Evolutionary conservation across 2,797 vertebrate species (phyloP), one percentile per base, ranked within the genome.

Genomic region (Staurois parvus): DNA sequence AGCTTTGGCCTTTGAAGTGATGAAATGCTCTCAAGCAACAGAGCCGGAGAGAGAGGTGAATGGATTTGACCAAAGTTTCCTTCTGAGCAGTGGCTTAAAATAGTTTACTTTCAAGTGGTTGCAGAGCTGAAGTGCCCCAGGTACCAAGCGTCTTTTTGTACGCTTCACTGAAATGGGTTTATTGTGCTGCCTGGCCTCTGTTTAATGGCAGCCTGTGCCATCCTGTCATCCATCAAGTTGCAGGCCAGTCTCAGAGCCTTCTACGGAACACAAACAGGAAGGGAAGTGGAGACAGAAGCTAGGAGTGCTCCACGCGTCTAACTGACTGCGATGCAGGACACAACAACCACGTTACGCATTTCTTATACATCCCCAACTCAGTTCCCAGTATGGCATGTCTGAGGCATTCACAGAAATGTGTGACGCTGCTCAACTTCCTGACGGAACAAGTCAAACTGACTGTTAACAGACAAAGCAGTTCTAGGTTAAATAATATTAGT

Each of bases 381-480:
- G 74, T 88, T 90, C 84, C 52, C 32, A 76, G 81, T 72, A 80
- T 17, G 76, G 64, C 8, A 74, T 82, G 84, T 45, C 70, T 28
- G 11, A 81, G 81, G 72, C 68, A 83, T 89, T 86, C 87, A 87
- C 74, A 87, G 75, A 84, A 88, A 82, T 3, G 64, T 82, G 68
- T 59, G 88, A 87, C 80, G 78, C 29, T n/a, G 30, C 17, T 76
- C 48, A 0, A 7, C 81, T 88, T 90, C 84, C 87, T 70, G 52
- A 37, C 78, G 89, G 42, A 42, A 80, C 48, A 84, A 13, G 62
- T 40, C 84, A 85, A 76, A 7, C 0, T 0, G 9, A 86, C 70
- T n/a, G 76, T 21, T 24, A 88, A 79, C 84, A 29, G 74, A 79
- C 0, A 5, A 15, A 15, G 0, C 69, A 87, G 88, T 64, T 52